Evolutionary conservation across 2,888 invertebrate species (phyloP).

Genomic region (Tetragonula carbonaria): DNA sequence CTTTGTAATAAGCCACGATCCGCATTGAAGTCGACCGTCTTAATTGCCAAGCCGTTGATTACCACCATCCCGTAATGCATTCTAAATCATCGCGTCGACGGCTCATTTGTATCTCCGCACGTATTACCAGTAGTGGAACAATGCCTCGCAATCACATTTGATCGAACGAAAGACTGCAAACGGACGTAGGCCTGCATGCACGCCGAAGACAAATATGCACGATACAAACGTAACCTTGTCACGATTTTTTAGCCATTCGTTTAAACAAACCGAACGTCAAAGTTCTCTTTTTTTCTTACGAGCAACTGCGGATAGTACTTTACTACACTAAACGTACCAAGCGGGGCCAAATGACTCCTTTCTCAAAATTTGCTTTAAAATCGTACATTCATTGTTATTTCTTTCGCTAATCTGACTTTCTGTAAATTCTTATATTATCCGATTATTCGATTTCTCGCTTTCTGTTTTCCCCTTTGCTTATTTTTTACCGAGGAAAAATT

Average conservation of each 20-base stretch:
- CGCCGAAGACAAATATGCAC: conserved; percentile 15
- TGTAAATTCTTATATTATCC: too few relatives aligned
- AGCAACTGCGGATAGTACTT: too few relatives aligned
- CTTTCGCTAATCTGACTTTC: too few relatives aligned
- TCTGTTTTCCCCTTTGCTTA: too few relatives aligned
- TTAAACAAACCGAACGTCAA: conserved; percentile 32
- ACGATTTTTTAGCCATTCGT: conserved; percentile 7
- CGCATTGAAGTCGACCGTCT: conserved; percentile 56
- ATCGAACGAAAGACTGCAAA: conserved; percentile 11
- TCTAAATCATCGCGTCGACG: conserved; percentile 67
- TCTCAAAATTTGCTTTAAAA: too few relatives aligned
- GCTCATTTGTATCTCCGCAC: conserved; percentile 47
- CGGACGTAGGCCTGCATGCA: neutral
- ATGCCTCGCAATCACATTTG: conserved; percentile 33
- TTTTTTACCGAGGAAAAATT: too few relatives aligned
- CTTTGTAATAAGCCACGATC: conserved; percentile 43
- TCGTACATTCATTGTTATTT: too few relatives aligned
- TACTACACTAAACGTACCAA: too few relatives aligned
- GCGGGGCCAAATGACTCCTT: too few relatives aligned
- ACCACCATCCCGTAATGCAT: conserved; percentile 35
- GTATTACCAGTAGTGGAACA: conserved; percentile 30
- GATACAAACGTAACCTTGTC: conserved; percentile 16
- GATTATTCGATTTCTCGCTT: too few relatives aligned
- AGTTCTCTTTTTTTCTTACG: neutral
- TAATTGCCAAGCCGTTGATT: conserved; percentile 63